Conservation (phyloP, 2,113 vertebrate genomes). For the Myodes glareolus region DNA sequence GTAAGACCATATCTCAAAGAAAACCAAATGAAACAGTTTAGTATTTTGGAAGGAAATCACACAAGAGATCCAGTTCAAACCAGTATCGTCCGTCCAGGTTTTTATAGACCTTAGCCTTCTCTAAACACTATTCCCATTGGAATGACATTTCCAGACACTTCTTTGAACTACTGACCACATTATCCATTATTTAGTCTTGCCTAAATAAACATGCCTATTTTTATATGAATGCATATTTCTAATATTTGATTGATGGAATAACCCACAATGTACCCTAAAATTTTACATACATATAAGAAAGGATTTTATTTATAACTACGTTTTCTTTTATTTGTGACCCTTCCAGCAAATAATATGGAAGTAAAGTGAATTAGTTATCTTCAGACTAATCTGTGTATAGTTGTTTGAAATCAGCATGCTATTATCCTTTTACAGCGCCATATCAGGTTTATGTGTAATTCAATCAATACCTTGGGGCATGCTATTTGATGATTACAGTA, state of each 20-base stretch:
- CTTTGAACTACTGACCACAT: neutral
- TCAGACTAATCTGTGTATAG: conserved; percentile 21
- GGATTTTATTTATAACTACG: conserved; percentile 55
- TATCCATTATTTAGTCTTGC: neutral
- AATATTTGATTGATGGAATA: neutral
- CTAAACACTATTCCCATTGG: neutral
- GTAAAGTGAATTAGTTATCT: conserved; percentile 54
- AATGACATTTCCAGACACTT: neutral
- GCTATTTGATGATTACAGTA: conserved; percentile 85
- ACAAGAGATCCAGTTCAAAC: neutral
- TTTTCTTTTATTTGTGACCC: neutral
- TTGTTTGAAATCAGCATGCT: conserved; percentile 52
- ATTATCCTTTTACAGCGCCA: conserved; percentile 71
- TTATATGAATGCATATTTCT: neutral
- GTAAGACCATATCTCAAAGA: neutral
- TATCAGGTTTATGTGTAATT: conserved; percentile 84
- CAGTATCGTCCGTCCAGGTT: neutral
- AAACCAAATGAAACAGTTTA: neutral
- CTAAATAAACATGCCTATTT: neutral
- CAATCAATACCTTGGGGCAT: conserved; percentile 82
- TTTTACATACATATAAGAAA: neutral
- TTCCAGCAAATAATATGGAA: neutral
- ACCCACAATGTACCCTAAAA: neutral
- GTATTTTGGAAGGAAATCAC: conserved; percentile 29
- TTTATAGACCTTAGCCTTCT: neutral